Conservation (phyloP, 2,113 vertebrate genomes). For the Cottus gobio region DNA sequence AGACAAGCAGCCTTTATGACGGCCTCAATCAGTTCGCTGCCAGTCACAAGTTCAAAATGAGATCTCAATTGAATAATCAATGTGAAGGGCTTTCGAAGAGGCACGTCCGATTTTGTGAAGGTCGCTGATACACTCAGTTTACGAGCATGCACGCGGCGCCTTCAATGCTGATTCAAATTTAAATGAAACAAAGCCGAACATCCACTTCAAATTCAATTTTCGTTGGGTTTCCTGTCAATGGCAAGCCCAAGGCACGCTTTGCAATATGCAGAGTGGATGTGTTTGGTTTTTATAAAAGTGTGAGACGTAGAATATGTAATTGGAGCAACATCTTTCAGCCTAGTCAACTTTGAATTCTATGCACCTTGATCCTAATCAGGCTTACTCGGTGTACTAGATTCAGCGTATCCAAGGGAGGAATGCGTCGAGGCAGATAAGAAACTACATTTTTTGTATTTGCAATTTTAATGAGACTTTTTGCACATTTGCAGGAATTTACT, state of each 20-base stretch:
- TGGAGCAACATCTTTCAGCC: conserved; percentile 16
- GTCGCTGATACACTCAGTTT: conserved; percentile 48
- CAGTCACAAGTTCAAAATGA: conserved; percentile 50
- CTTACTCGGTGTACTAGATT: conserved; percentile 16
- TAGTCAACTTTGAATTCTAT: conserved; percentile 50
- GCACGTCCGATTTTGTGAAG: conserved; percentile 48
- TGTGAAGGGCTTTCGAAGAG: conserved; percentile 43
- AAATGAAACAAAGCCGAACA: conserved; percentile 27
- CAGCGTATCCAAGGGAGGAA: conserved; percentile 13
- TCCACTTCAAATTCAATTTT: conserved; percentile 8
- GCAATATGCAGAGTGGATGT: background rate
- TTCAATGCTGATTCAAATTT: conserved; percentile 35
- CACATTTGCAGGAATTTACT: conserved; percentile 30
- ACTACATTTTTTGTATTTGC: conserved; percentile 14
- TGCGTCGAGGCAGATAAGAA: conserved; percentile 20
- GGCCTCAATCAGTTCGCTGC: conserved; percentile 63
- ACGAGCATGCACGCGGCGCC: background rate
- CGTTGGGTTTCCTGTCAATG: conserved; percentile 7
- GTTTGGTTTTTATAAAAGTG: conserved; percentile 2
- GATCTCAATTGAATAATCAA: conserved; percentile 56
- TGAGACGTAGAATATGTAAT: conserved; percentile 30
- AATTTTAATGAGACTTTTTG: conserved; percentile 41
- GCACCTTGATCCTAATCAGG: conserved; percentile 53
- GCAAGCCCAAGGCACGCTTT: background rate
- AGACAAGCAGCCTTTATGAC: conserved; percentile 69